Conservation (phyloP, 2,113 vertebrate genomes). For the Peromyscus polionotus region DNA sequence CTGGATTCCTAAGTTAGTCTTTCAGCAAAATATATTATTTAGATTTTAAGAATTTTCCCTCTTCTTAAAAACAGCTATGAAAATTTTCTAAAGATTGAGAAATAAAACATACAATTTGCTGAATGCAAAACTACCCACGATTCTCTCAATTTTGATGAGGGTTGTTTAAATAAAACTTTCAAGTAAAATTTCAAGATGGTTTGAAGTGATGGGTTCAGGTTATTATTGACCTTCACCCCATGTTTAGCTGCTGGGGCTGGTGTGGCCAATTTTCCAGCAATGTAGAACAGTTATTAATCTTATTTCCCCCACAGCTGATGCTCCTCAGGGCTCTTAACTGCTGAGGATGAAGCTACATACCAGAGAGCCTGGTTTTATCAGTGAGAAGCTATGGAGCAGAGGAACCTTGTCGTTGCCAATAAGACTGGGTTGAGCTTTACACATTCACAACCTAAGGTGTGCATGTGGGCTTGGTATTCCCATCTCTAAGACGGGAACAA, state of each 20-base stretch:
- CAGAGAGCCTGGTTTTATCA: not conserved
- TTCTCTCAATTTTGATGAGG: conserved; percentile 17
- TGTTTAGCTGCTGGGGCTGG: conserved; percentile 16
- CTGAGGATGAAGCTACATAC: not conserved
- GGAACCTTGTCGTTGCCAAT: not conserved
- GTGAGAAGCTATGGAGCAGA: not conserved
- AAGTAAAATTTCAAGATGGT: not conserved
- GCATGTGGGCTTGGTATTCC: not conserved
- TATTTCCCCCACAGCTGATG: not conserved
- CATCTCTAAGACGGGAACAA: not conserved
- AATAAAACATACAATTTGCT: not conserved
- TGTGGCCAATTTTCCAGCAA: not conserved
- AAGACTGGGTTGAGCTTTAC: not conserved
- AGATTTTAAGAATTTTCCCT: not conserved
- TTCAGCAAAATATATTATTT: conserved; percentile 1
- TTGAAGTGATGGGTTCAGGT: not conserved
- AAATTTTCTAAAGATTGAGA: conserved; percentile 36
- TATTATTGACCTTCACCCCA: not conserved
- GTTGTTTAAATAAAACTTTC: conserved; percentile 33
- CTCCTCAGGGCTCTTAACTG: not conserved
- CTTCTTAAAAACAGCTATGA: conserved; percentile 9
- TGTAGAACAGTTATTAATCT: not conserved
- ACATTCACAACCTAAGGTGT: no score
- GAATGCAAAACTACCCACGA: not conserved
- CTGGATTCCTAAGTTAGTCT: not conserved